Evolutionary conservation across 1,140 invertebrate genomes (phyloP).

Genomic region (Solenopsis invicta): DNA sequence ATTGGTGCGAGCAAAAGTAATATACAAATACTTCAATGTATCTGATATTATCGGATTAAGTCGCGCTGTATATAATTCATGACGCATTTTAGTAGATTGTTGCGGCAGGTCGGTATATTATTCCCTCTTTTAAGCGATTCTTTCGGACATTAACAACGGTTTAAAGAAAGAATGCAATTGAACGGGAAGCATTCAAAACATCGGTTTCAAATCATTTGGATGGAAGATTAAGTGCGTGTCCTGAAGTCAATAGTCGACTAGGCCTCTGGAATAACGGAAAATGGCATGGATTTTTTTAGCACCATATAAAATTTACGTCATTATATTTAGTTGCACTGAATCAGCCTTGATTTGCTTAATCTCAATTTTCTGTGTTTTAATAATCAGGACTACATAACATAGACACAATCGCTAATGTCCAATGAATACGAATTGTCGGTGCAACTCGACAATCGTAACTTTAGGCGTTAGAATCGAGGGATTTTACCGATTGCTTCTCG

Average conservation of each 20-base stretch:
- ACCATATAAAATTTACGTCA: background rate
- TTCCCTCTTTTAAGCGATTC: constrained; percentile 15
- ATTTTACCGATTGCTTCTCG: constrained; percentile 75
- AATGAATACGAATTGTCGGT: background rate
- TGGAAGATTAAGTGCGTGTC: constrained; percentile 68
- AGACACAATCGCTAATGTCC: background rate
- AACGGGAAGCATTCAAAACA: constrained; percentile 60
- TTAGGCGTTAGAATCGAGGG: background rate
- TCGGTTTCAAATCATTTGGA: constrained; percentile 53
- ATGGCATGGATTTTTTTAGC: constrained; percentile 30
- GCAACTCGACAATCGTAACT: constrained; percentile 11
- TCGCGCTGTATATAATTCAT: constrained; percentile 6
- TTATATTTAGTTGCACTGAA: constrained; percentile 30
- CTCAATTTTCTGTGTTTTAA: background rate
- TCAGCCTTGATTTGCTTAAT: constrained; percentile 5
- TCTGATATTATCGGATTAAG: constrained; percentile 26
- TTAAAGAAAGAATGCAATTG: constrained; percentile 70
- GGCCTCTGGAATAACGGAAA: constrained; percentile 65
- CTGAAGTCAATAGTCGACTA: constrained; percentile 73
- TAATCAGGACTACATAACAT: background rate
- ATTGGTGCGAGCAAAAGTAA: background rate
- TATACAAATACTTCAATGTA: constrained; percentile 21
- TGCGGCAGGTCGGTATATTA: background rate
- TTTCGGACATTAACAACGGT: constrained; percentile 20
- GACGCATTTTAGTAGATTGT: constrained; percentile 4